Conservation (phyloP, 92 coral and sea anemone species). For the Epizoanthus stellaris region DNA sequence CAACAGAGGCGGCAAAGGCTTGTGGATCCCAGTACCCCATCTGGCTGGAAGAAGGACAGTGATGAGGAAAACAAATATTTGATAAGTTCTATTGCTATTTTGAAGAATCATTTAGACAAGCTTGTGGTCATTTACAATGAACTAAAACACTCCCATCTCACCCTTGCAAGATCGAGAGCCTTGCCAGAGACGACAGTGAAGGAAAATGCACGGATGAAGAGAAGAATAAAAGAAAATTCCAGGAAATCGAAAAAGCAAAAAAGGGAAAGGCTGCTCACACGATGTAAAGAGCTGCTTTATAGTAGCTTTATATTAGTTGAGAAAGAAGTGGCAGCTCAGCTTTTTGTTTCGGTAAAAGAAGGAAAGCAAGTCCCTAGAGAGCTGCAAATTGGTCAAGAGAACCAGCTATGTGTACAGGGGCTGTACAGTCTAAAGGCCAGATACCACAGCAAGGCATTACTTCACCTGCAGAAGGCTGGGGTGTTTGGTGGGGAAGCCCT, state of each 20-base stretch:
- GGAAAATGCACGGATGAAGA: not conserved
- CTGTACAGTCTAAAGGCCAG: too few relatives aligned
- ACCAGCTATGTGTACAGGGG: not conserved
- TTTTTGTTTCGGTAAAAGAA: not conserved
- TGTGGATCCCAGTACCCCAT: too few relatives aligned
- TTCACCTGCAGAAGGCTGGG: not conserved
- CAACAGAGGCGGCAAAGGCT: too few relatives aligned
- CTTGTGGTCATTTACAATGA: not conserved
- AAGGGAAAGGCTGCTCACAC: not conserved
- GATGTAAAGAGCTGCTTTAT: too few relatives aligned
- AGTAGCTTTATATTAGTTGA: not conserved
- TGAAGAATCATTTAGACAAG: not conserved
- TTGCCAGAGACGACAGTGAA: not conserved
- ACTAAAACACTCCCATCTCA: not conserved
- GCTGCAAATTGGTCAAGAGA: not conserved
- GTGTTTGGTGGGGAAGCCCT: constrained; percentile 17
- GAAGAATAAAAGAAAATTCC: not conserved
- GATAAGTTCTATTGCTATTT: too few relatives aligned
- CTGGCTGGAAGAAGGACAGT: too few relatives aligned
- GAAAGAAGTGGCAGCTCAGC: not conserved
- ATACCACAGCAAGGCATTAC: not conserved
- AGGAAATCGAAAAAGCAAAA: not conserved
- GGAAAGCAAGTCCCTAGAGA: not conserved
- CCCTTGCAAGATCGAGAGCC: too few relatives aligned
- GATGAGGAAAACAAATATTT: too few relatives aligned